Conservation (phyloP, 2,888 invertebrate species). For the Drosophila macrospina region DNA sequence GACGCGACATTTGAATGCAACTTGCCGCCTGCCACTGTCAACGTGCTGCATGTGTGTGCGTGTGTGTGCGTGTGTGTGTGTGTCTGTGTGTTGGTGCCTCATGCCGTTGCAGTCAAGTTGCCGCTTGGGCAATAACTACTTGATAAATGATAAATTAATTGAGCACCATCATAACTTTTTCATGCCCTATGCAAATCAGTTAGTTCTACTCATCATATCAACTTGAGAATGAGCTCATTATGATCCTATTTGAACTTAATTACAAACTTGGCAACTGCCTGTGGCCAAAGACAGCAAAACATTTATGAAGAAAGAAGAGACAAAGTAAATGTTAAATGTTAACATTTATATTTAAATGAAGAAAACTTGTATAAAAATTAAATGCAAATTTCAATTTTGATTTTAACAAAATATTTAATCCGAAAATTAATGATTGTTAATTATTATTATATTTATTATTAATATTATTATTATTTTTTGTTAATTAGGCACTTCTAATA, state of each 20-base stretch:
- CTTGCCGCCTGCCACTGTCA: slow-evolving; percentile 36
- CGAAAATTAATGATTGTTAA: no score
- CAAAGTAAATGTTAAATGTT: no score
- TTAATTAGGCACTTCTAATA: no score
- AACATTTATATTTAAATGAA: no score
- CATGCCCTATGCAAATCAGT: slow-evolving; percentile 52
- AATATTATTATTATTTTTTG: no score
- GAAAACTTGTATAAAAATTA: no score
- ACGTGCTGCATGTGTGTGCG: slow-evolving; percentile 2
- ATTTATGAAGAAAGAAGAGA: no score
- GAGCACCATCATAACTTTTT: slow-evolving; percentile 51
- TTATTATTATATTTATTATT: no score
- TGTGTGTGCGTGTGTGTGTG: slow-evolving; percentile 5
- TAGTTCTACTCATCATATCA: slow-evolving; percentile 20
- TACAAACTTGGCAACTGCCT: neutral
- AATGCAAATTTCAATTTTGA: no score
- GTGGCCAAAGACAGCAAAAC: neutral
- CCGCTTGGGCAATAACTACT: slow-evolving; percentile 67
- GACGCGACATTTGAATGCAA: slow-evolving; percentile 69
- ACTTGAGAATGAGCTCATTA: slow-evolving; percentile 14
- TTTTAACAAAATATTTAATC: no score
- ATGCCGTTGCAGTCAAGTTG: slow-evolving; percentile 24
- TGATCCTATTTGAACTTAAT: neutral
- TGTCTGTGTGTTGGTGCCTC: slow-evolving; percentile 10
- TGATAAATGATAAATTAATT: slow-evolving; percentile 81